A percentile compares a stretch with the other conserved stretches of the same genome.
Conservation (phyloP, 2,888 invertebrate species). For the Cheilosia vernalis region DNA sequence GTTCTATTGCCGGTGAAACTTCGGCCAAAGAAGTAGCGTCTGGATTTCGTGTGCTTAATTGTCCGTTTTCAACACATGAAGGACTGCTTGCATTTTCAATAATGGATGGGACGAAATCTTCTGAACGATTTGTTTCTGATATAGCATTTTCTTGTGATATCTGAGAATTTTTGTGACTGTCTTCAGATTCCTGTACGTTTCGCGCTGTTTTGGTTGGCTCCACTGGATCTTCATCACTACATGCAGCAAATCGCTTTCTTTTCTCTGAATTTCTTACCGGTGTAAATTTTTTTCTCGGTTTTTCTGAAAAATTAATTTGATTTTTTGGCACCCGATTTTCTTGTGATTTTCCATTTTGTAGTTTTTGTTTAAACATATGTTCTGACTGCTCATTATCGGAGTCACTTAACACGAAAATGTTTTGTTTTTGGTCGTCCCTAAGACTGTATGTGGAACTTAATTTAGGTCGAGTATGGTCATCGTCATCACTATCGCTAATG, state of each 20-base stretch:
- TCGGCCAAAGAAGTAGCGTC: background rate
- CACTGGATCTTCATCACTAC: background rate
- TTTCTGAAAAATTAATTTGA: background rate
- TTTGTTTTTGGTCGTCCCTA: background rate
- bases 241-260: background rate
- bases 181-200: background rate
- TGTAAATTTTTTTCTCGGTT: constrained; percentile 29
- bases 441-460: background rate
- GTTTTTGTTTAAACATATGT: background rate
- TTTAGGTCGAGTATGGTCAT: background rate
- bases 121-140: background rate
- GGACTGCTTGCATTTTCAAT: background rate
- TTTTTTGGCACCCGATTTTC: background rate
- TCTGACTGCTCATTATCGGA: constrained; percentile 33
- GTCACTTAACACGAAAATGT: constrained; percentile 55
- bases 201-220: background rate
- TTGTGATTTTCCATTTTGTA: background rate
- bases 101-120: background rate
- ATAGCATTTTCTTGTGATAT: background rate
- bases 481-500: constrained; percentile 33
- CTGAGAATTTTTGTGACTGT: constrained; percentile 2
- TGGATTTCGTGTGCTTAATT: background rate
- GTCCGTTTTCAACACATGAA: background rate
- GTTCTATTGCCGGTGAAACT: background rate
- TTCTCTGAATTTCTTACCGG: constrained; percentile 8